phyloP scores from a whole-genome alignment of 2,797 vertebrate species.

The Poeciliopsis paucimaculata region DNA sequence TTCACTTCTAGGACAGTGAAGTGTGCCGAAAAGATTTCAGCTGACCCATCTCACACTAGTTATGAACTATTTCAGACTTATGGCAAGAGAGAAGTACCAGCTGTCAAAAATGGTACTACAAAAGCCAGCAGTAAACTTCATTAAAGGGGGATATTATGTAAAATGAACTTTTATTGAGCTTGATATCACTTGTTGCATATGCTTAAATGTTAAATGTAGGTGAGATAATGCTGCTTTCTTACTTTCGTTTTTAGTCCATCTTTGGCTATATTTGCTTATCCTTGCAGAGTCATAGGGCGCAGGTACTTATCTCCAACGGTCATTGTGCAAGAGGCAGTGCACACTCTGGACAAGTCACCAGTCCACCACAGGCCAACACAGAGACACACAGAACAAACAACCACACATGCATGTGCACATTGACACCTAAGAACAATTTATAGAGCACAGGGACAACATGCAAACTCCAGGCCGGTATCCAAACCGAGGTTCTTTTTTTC shows the following conservation, averaged over 20 bases:
- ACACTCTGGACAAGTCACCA: no score
- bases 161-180: no score
- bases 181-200: no score
- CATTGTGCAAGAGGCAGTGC: no score
- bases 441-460: not conserved
- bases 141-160: not conserved
- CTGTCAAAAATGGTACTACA: not conserved
- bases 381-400: not conserved
- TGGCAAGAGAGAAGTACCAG: not conserved
- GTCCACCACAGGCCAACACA: not conserved
- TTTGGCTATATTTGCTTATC: no score
- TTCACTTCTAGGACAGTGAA: slow-evolving; percentile 2
- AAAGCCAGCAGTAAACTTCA: not conserved
- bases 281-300: no score
- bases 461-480: not conserved
- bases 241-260: no score
- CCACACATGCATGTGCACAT: not conserved
- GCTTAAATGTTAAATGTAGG: no score
- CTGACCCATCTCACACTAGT: slow-evolving; percentile 12
- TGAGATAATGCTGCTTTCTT: no score
- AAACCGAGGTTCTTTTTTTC: not conserved
- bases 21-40: not conserved
- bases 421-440: not conserved
- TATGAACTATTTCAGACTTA: slow-evolving; percentile 4
- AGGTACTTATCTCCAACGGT: no score